Evolutionary conservation across 1,140 invertebrate genomes (phyloP).

Genomic region (Pachypeltis micranthus): DNA sequence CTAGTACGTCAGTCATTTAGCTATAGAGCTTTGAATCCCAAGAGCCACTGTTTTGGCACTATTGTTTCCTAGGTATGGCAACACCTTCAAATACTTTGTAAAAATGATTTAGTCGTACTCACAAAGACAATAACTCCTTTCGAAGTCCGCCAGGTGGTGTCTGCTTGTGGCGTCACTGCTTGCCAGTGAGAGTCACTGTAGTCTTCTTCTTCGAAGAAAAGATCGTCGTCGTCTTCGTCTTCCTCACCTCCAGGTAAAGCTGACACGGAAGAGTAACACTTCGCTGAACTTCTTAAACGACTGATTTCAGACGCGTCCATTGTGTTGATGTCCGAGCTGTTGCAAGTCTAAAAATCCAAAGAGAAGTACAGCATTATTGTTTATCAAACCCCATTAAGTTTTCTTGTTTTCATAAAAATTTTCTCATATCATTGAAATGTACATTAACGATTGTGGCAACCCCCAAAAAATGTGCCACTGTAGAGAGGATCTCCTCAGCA

Average conservation of each 20-base stretch:
- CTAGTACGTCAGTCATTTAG: too few relatives aligned
- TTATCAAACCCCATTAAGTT: not conserved
- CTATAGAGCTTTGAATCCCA: too few relatives aligned
- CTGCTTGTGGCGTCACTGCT: too few relatives aligned
- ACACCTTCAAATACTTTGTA: not conserved
- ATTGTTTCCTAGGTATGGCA: not conserved
- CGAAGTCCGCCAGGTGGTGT: not conserved
- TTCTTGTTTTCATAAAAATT: not conserved
- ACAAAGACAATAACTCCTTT: not conserved
- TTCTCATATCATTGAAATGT: not conserved
- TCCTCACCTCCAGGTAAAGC: not conserved
- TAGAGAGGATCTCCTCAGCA: too few relatives aligned
- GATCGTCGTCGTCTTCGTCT: not conserved
- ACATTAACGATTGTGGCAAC: too few relatives aligned
- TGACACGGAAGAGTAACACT: not conserved
- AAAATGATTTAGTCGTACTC: not conserved
- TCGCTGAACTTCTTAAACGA: too few relatives aligned
- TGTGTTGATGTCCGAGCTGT: not conserved
- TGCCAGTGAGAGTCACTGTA: constrained; percentile 23
- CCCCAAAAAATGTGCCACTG: too few relatives aligned
- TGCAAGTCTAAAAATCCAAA: not conserved
- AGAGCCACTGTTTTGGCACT: not conserved
- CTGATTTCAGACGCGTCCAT: not conserved
- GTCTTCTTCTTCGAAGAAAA: constrained; percentile 15
- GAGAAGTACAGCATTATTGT: not conserved